Conservation (phyloP, 2,113 vertebrate species). For the Bubalus kerabau region DNA sequence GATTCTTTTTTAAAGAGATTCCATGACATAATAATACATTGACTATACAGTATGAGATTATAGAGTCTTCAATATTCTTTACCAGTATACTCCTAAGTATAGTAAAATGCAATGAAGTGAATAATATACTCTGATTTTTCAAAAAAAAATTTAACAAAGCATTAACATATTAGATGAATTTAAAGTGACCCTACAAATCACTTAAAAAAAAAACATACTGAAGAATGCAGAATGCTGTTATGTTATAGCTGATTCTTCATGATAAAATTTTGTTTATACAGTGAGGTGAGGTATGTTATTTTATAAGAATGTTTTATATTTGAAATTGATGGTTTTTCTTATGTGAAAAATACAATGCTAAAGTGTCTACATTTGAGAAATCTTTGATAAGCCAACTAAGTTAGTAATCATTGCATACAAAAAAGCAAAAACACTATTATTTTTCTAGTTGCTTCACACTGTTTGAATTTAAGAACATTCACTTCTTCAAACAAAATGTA, state of each 20-base stretch:
- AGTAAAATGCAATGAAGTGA: not conserved
- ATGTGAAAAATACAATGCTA: not conserved
- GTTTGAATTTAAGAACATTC: not conserved
- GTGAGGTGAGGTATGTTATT: not conserved
- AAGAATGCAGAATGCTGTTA: not conserved
- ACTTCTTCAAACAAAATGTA: not conserved
- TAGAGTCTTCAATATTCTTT: not conserved
- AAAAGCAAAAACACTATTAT: not conserved
- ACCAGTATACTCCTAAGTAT: not conserved
- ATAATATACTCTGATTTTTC: not conserved
- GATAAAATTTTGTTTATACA: not conserved
- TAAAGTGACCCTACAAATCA: not conserved
- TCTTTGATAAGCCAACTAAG: not conserved
- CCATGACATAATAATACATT: not conserved
- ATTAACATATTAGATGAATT: not conserved
- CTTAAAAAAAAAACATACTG: not conserved
- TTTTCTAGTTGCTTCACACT: not conserved
- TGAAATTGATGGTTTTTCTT: not conserved
- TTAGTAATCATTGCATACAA: not conserved
- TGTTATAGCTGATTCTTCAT: not conserved
- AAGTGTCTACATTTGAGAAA: not conserved
- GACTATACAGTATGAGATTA: not conserved
- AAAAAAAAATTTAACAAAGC: not conserved
- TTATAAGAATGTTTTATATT: not conserved
- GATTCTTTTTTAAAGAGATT: not conserved